Conservation (phyloP, 2,797 vertebrate genomes). For the Chelmon rostratus region DNA sequence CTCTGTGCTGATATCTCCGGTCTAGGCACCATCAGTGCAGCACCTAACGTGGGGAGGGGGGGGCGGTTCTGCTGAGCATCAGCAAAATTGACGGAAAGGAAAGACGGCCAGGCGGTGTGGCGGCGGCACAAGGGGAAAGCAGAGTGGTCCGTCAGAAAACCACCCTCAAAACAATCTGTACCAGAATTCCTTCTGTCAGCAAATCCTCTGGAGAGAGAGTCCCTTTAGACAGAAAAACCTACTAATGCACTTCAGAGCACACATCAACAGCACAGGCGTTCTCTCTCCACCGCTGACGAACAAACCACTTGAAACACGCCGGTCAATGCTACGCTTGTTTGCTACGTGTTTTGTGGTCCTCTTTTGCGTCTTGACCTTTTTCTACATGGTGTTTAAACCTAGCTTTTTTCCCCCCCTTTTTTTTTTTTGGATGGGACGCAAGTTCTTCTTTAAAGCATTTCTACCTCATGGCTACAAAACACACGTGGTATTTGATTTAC, state of each 20-base stretch:
- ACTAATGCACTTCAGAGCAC: conserved; percentile 86
- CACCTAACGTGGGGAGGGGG: conserved; percentile 56
- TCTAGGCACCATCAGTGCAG: conserved; percentile 51
- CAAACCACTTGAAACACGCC: conserved; percentile 80
- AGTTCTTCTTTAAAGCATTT: conserved; percentile 94
- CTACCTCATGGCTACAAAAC: conserved; percentile 97
- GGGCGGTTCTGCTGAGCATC: conserved; percentile 74
- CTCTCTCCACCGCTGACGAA: conserved; percentile 73
- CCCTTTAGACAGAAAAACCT: conserved; percentile 70
- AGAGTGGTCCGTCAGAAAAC: conserved; percentile 76
- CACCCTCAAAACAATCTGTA: conserved; percentile 80
- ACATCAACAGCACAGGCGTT: conserved; percentile 80
- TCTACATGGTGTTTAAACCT: conserved; percentile 68
- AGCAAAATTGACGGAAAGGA: conserved; percentile 76
- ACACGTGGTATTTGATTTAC: conserved; percentile 94
- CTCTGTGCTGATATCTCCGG: conserved; percentile 40
- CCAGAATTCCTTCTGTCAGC: conserved; percentile 83
- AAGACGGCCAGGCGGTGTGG: conserved; percentile 70
- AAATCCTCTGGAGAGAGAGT: conserved; percentile 77
- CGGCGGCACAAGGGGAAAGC: conserved; percentile 64
- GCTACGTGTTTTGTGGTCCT: conserved; percentile 46
- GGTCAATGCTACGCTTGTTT: conserved; percentile 61
- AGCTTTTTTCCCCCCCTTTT: conserved; percentile 47
- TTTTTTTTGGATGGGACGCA: conserved; percentile 68
- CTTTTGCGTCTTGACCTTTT: conserved; percentile 77